A percentile compares a stretch with the other conserved stretches of the same genome.
phyloP scores from a whole-genome alignment of 1,140 invertebrate genomes.

The Dufourea novaeangliae region DNA sequence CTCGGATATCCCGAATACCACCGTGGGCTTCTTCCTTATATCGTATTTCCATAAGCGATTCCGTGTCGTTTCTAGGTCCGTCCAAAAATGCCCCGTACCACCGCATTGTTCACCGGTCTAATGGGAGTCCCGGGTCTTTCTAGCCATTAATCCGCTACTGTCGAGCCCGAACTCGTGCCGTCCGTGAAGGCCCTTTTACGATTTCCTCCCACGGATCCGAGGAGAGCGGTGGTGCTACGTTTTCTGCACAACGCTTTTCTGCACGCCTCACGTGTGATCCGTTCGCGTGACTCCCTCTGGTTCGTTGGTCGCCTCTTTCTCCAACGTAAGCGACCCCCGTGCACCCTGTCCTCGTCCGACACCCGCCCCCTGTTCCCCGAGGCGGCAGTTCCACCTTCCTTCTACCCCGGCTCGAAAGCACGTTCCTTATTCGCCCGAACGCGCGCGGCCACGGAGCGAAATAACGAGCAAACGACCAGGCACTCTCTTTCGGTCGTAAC shows the following conservation, averaged over 20 bases:
- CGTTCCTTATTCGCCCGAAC: slow-evolving; percentile 54
- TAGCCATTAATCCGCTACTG: slow-evolving; percentile 51
- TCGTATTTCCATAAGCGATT: slow-evolving; percentile 34
- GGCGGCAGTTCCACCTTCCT: slow-evolving; percentile 9
- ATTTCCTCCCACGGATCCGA: slow-evolving; percentile 62
- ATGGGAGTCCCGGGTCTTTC: slow-evolving; percentile 39
- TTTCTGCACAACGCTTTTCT: slow-evolving; percentile 61
- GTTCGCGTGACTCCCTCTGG: slow-evolving; percentile 57
- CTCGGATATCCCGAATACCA: slow-evolving; percentile 1
- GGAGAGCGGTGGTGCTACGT: slow-evolving; percentile 29
- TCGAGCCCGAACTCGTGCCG: slow-evolving; percentile 39
- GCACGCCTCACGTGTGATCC: slow-evolving; percentile 61
- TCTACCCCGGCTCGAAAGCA: slow-evolving; percentile 3
- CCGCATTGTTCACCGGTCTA: slow-evolving; percentile 40
- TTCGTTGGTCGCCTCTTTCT: slow-evolving; percentile 1
- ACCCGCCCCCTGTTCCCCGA: too few species aligned
- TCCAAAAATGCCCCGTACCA: slow-evolving; percentile 26
- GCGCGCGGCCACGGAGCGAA: slow-evolving; percentile 53
- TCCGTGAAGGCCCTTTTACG: slow-evolving; percentile 60
- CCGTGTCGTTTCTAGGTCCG: background rate
- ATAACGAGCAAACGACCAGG: slow-evolving; percentile 62
- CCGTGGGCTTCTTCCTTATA: background rate
- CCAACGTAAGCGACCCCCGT: background rate
- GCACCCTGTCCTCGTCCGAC: slow-evolving; percentile 2
- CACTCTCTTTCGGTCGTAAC: slow-evolving; percentile 56